Percentiles rank a stretch among this genome's conserved stretches.
Evolutionary conservation across 2,888 invertebrate species (phyloP).

Genomic region (Hydrotaea diabolus): DNA sequence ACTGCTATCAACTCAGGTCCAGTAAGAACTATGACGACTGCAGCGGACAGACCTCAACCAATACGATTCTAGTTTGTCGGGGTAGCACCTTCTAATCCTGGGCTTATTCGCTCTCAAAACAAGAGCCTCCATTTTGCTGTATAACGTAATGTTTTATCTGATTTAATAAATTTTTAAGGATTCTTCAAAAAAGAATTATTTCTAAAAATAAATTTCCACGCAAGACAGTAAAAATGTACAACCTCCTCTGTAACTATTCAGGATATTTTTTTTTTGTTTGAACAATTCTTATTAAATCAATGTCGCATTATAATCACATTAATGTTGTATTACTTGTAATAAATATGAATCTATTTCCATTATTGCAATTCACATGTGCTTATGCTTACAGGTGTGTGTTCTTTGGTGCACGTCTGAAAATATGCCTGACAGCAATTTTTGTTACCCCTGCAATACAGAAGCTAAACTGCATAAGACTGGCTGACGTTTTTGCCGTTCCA

Average conservation of each 20-base stretch:
- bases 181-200: no score
- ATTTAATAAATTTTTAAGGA: no score
- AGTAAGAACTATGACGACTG: no score
- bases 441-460: slow-evolving; percentile 22
- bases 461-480: background rate
- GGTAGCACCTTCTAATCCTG: no score
- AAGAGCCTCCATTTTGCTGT: no score
- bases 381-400: background rate
- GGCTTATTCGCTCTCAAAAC: no score
- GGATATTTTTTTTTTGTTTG: background rate
- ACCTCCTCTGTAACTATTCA: no score
- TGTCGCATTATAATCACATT: slow-evolving; percentile 62
- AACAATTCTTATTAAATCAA: slow-evolving; percentile 52
- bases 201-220: background rate
- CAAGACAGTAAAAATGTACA: background rate
- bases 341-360: slow-evolving; percentile 48
- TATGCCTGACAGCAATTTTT: slow-evolving; percentile 10
- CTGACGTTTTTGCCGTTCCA: slow-evolving; percentile 32
- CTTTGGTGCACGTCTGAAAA: slow-evolving; percentile 30
- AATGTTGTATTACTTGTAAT: slow-evolving; percentile 52
- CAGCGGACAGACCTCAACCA: no score
- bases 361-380: background rate
- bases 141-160: no score
- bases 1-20: no score
- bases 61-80: no score